Evolutionary conservation across 2,888 invertebrate species (phyloP), one percentile per base, ranked within the genome.

Genomic region (Kryphioiulus occultus): DNA sequence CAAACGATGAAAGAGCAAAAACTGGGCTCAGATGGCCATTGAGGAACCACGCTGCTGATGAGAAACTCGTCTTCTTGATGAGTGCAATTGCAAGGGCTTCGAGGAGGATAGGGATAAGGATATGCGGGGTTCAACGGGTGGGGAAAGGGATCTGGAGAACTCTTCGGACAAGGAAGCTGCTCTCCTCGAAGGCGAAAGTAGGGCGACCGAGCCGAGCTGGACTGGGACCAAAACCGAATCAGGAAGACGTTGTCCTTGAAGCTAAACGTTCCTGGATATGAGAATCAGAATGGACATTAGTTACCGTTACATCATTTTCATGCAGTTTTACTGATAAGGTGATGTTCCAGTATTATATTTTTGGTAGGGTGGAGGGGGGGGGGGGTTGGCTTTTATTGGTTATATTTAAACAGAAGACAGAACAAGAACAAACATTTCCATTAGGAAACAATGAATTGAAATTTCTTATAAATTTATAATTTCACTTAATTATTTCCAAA

Each of bases 41-140:
- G 30, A 39, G 39, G 15, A 17, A 7, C 85, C 9, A 1, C 44
- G 26, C 78, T 78, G 78, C 30, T 47, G 53, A 35, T 53, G 53
- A 86, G 47, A 30, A 35, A 59, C 59, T 78, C 78, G 12, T 78
- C 78, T 30, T 78, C 30, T 19, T 86, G 86, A 59, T 26, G 47
- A 19, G 86, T 86, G 35, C 53, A 53, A 19, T 86, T 86, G 53
- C 86, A 86, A 53, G 86, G 39, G 19, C 22, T 22, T 19, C 17
- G 9, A 15, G 17, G 30, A 12, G n/a, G 53, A 17, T 30, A n/a
- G 53, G 47, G 42, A 15, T 30, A 47, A 17, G 86, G 44, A 30
- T 44, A 0, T 1, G 15, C 15, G n/a, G 47, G 35, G 19, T 12
- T 26, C 9, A 7, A 9, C 19, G 85, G 30, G 9, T 35, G 19